Conservation (phyloP, 2,113 vertebrate species). For the Pelodiscus sinensis region DNA sequence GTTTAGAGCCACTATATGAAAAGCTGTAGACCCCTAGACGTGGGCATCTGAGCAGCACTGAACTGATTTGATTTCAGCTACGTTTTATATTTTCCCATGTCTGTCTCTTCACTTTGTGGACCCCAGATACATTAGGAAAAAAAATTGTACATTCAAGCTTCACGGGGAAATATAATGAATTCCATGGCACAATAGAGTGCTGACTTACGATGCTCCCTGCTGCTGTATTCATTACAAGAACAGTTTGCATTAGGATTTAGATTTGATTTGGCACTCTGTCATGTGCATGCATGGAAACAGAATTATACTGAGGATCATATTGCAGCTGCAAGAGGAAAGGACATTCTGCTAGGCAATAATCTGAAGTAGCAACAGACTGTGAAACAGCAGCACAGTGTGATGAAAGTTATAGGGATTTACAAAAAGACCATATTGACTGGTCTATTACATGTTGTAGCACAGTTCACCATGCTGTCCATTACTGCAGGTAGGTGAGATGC, state of each 20-base stretch:
- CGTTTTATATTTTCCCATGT: neutral
- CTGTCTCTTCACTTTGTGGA: neutral
- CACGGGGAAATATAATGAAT: slow-evolving; percentile 41
- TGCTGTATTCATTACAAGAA: neutral
- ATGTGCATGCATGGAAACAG: neutral
- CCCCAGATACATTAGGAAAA: slow-evolving; percentile 40
- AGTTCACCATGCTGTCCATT: fast-evolving
- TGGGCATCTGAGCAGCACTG: neutral
- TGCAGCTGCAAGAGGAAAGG: neutral
- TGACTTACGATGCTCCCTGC: slow-evolving; percentile 9
- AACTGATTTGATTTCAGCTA: neutral
- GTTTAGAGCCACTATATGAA: neutral
- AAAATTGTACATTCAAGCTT: slow-evolving; percentile 53
- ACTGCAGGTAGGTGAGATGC: neutral
- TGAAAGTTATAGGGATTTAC: neutral
- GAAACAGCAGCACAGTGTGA: neutral
- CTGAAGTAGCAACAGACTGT: neutral
- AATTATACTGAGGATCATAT: neutral
- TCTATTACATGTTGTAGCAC: fast-evolving
- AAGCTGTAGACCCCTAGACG: neutral
- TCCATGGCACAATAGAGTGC: neutral
- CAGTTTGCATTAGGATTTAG: slow-evolving; percentile 1
- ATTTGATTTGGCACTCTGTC: neutral
- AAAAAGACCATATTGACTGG: neutral
- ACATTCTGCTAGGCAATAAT: neutral